Conservation (phyloP, 1,140 invertebrate genomes). For the Diachasmimorpha longicaudata region DNA sequence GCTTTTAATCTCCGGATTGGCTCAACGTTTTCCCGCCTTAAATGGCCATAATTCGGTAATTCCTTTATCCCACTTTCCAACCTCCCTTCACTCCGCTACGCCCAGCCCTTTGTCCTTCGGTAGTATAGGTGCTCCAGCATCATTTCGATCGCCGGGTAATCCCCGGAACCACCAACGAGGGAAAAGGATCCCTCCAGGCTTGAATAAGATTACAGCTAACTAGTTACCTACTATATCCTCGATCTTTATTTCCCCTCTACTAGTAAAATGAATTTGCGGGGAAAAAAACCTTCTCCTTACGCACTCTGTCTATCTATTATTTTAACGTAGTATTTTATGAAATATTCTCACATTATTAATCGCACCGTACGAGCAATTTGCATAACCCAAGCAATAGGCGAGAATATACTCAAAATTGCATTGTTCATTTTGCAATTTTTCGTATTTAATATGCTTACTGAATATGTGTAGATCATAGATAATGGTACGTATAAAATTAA, state of each 20-base stretch:
- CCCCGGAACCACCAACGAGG: background rate
- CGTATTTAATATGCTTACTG: too few species aligned
- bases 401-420: too few species aligned
- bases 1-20: conserved; percentile 6
- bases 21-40: background rate
- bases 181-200: background rate
- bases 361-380: background rate
- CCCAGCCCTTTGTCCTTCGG: background rate
- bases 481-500: too few species aligned
- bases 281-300: background rate
- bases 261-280: conserved; percentile 8
- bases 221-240: conserved; percentile 19
- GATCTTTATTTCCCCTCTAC: conserved; percentile 8
- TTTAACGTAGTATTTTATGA: background rate
- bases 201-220: conserved; percentile 27
- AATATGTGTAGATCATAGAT: too few species aligned
- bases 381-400: background rate
- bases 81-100: background rate
- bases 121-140: conserved; percentile 3
- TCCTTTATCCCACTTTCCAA: conserved; percentile 18
- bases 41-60: conserved; percentile 22
- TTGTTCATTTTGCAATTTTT: too few species aligned
- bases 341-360: background rate
- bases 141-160: conserved; percentile 22
- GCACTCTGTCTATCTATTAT: background rate